Evolutionary conservation across 2,888 invertebrate genomes (phyloP).

Genomic region (Andrena bucephala): DNA sequence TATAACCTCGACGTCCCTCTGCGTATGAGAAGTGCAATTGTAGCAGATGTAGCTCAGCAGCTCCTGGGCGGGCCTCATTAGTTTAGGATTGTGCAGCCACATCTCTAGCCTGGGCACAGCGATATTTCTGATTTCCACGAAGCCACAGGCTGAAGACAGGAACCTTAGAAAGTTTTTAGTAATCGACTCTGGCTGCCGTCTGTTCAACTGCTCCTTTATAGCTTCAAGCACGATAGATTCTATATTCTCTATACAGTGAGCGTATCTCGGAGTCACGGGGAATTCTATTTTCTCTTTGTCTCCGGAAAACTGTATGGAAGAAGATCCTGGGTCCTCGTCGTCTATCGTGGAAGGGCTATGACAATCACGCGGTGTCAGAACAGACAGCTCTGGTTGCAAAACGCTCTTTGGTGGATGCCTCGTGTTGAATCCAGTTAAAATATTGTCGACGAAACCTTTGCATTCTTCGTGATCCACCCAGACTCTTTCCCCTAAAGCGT

Average conservation of each 20-base stretch:
- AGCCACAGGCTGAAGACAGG: constrained; percentile 93
- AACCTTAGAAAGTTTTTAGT: constrained; percentile 95
- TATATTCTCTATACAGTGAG: constrained; percentile 88
- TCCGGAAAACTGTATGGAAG: constrained; percentile 74
- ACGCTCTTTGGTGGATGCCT: constrained; percentile 90
- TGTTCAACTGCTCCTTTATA: constrained; percentile 94
- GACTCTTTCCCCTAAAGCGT: constrained; percentile 95
- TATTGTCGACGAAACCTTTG: constrained; percentile 95
- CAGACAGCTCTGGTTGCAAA: constrained; percentile 87
- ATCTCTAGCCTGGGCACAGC: constrained; percentile 94
- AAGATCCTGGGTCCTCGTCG: constrained; percentile 81
- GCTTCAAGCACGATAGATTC: constrained; percentile 94
- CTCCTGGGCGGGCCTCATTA: constrained; percentile 96
- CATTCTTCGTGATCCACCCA: constrained; percentile 98
- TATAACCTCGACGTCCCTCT: constrained; percentile 91
- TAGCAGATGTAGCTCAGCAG: constrained; percentile 95
- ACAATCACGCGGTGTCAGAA: constrained; percentile 80
- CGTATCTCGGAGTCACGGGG: constrained; percentile 87
- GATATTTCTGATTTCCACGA: constrained; percentile 93
- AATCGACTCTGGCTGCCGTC: constrained; percentile 94
- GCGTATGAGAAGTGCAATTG: constrained; percentile 92
- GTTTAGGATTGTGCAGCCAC: constrained; percentile 98
- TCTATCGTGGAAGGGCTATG: constrained; percentile 82
- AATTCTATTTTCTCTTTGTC: constrained; percentile 84
- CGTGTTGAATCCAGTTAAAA: constrained; percentile 94